Evolutionary conservation across 2,797 vertebrate species (phyloP).

Genomic region (Dendrocincla fuliginosa): DNA sequence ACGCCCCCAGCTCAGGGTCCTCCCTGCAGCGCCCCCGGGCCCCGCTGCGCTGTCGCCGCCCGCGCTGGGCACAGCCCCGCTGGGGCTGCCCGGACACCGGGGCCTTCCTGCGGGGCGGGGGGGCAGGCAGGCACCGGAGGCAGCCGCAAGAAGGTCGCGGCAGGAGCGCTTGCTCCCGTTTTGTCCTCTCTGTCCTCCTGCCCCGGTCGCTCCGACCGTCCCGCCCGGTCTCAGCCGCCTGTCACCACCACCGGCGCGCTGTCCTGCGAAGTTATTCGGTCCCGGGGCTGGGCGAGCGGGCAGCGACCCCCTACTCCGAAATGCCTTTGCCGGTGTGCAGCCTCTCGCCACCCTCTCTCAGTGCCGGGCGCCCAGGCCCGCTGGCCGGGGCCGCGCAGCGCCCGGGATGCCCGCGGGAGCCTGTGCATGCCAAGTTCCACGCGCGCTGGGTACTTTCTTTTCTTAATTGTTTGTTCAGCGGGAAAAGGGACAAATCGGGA

Average conservation of each 20-base stretch:
- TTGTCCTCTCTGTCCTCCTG: background rate
- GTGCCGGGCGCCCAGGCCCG: background rate
- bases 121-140: background rate
- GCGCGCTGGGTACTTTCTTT: background rate
- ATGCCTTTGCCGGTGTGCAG: background rate
- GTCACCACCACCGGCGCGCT: background rate
- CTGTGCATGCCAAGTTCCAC: background rate
- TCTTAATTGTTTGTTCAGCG: constrained; percentile 57
- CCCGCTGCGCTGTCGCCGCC: background rate
- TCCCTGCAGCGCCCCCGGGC: background rate
- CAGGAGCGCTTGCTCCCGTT: background rate
- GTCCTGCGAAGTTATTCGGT: background rate
- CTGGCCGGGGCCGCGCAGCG: background rate
- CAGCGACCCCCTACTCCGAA: background rate
- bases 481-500: constrained; percentile 53
- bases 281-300: background rate
- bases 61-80: background rate
- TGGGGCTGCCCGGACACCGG: background rate
- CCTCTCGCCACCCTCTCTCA: background rate
- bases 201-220: background rate
- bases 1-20: no score
- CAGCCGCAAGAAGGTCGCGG: background rate
- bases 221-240: background rate
- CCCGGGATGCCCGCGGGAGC: background rate
- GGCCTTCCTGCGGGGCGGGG: background rate